Evolutionary conservation across 2,888 invertebrate genomes (phyloP).

Genomic region (Agrochola macilenta): DNA sequence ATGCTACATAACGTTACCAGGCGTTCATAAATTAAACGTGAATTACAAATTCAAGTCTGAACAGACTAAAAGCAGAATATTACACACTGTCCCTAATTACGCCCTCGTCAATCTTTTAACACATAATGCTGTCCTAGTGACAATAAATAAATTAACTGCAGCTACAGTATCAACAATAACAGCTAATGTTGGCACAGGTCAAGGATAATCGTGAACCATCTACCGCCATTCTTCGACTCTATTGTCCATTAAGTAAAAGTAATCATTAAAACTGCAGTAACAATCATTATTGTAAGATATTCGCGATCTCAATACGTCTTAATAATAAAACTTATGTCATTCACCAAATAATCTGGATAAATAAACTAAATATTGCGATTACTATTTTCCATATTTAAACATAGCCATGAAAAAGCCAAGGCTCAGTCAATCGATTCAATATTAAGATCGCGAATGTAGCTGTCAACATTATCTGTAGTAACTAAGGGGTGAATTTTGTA

Average conservation of each 20-base stretch:
- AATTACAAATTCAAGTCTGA: slow-evolving; percentile 28
- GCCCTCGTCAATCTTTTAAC: slow-evolving; percentile 51
- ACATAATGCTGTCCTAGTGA: slow-evolving; percentile 57
- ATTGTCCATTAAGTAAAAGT: slow-evolving; percentile 46
- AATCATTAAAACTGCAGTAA: slow-evolving; percentile 50
- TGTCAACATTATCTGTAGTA: slow-evolving; percentile 52
- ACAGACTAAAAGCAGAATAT: slow-evolving; percentile 39
- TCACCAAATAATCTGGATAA: slow-evolving; percentile 45
- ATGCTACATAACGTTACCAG: slow-evolving; percentile 39
- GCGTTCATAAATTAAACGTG: slow-evolving; percentile 45
- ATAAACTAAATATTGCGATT: slow-evolving; percentile 58
- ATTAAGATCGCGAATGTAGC: slow-evolving; percentile 56
- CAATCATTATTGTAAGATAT: slow-evolving; percentile 48
- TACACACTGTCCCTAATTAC: slow-evolving; percentile 49
- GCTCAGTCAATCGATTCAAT: slow-evolving; percentile 22
- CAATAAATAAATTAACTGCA: slow-evolving; percentile 56
- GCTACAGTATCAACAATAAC: slow-evolving; percentile 59
- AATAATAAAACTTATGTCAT: slow-evolving; percentile 43
- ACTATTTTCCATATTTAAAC: slow-evolving; percentile 31
- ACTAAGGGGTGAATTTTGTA: slow-evolving; percentile 52
- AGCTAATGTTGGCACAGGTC: slow-evolving; percentile 63
- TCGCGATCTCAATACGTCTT: slow-evolving; percentile 57
- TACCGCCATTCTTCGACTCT: slow-evolving; percentile 35
- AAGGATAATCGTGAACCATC: slow-evolving; percentile 35
- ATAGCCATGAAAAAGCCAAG: slow-evolving; percentile 42